These are phyloP conservation scores for Sciaenops ocellatus DNA, from an alignment of 2,797 vertebrate genomes.

Conservation along the genomic window DNA sequence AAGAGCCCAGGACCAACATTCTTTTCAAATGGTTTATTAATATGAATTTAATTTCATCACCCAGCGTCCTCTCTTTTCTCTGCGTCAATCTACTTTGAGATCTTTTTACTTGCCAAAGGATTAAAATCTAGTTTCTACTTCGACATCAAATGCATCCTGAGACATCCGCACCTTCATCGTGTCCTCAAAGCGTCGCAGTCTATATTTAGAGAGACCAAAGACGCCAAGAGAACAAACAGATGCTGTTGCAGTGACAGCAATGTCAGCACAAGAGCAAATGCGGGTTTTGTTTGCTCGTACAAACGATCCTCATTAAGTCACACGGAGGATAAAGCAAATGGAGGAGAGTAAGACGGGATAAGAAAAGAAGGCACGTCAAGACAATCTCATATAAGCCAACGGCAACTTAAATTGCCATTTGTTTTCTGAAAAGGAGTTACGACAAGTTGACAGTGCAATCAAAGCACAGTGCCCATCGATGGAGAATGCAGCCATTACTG, in stretches of 20 bases:
- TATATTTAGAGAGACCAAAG: constrained; percentile 50
- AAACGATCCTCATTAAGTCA: constrained; percentile 50
- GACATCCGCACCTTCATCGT: constrained; percentile 24
- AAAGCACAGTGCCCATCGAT: constrained; percentile 43
- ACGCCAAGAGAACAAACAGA: constrained; percentile 40
- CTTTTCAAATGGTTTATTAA: not conserved
- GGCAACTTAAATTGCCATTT: constrained; percentile 47
- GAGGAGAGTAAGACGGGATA: constrained; percentile 9
- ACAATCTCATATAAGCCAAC: constrained; percentile 19
- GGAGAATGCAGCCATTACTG: constrained; percentile 41
- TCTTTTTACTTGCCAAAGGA: not conserved
- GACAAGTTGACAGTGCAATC: constrained; percentile 59
- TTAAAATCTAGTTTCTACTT: not conserved
- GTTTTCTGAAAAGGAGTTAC: constrained; percentile 50
- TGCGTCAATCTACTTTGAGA: not conserved
- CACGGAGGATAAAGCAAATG: constrained; percentile 27
- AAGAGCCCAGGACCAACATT: not conserved
- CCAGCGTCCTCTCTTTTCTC: not conserved
- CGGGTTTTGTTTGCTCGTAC: constrained; percentile 37
- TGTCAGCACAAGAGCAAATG: constrained; percentile 35
- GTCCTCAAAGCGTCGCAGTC: constrained; percentile 26
- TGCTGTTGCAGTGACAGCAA: constrained; percentile 42
- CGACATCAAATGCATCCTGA: constrained; percentile 4
- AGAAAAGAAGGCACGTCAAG: constrained; percentile 13
- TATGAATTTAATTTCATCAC: not conserved